Evolutionary conservation across 1,140 invertebrate genomes (phyloP), one percentile per base, ranked within the genome.

Genomic region (Pachypsylla venusta): DNA sequence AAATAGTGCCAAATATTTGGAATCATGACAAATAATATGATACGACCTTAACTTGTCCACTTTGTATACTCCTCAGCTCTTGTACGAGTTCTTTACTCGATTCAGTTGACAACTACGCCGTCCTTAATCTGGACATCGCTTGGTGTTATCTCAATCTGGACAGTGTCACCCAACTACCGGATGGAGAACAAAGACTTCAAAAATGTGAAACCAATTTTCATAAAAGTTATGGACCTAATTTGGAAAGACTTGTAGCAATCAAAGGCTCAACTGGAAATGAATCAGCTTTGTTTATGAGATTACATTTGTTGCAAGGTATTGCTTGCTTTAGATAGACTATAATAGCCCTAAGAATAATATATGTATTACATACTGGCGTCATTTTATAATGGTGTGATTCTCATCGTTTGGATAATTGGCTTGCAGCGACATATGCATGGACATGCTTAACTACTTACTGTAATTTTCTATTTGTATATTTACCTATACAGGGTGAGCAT

Each of bases 101-200:
- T 59, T 69, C 74, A 1, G 84, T 87, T n/a, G 85, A 89, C 69
- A 89, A 89, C 68, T 87, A 82, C 74, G 87, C 83, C 0, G 70
- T 89, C 1, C 71, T 90, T 3, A 84, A 87, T 70, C 71, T 90
- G 63, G 87, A 90, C 69, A 85, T 89, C 62, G 83, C 83, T 2
- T 90, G 87, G 87, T 87, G 85, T 70, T 90, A 89, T 73, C 73
- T 89, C 25, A 80, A 79, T 66, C 72, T 90, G 16, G 75, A 79
- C 65, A 85, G 80, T 68, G 74, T 88, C 19, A 74, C 76, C 16
- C 78, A 85, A 59, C 69, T 87, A 39, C 82, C 82, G 14, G 83
- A 88, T 69, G 86, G 84, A 1, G 79, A 83, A 35, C 66, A 74
- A 5, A 73, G 85, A 28, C 70, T 90, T 27, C 68, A 69, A 16